Base-by-base conservation (phyloP, 1,140 invertebrate genomes). In the Drosophila navojoa region DNA sequence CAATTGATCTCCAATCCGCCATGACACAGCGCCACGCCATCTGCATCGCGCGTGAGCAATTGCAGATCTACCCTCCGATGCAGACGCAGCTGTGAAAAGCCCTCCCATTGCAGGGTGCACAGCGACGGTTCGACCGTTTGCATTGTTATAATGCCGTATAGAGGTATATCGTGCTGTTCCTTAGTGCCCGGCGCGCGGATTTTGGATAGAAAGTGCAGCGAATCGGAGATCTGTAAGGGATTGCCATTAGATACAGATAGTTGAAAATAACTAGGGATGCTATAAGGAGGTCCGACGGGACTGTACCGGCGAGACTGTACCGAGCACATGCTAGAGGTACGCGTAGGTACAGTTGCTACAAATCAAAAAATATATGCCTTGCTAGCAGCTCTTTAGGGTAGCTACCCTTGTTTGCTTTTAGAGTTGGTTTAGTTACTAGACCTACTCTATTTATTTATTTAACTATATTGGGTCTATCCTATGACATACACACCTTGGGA, bases 41-140 rank as follows among this genome's bases (percentile, higher is more conserved):
- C 94, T 63, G 76, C 93, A 90, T 94, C 95, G 68, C 84, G 93
- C 15, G 93, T 94, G 91, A 94, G 89, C 27, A 94, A 71, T 15
- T 92, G 52, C 5, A 93, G 77, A 60, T 93, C 93, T 2, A 92
- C 91, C 74, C 92, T 92, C 57, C 92, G 92, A 49, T 94, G 93
- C 27, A 93, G 91, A 4, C 93, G 87, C 38, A 92, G 66, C 64
- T 92, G 90, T 0, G 85, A 77, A 35, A 91, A 85, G 2, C 91
- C 94, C 79, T 94, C 94, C 55, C 92, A 92, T 50, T 92, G 81
- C 1, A 95, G 75, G 3, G 93, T 81, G 68, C 94, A 94, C 38
- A 93, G 85, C 0, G 93, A 86, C 0, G 94, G 93, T n/a, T 94
- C 94, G 0, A 94, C 93, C 2, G 93, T 93, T 62, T 94, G 93